Conservation (phyloP, 2,113 vertebrate species). For the Cisticola juncidis region DNA sequence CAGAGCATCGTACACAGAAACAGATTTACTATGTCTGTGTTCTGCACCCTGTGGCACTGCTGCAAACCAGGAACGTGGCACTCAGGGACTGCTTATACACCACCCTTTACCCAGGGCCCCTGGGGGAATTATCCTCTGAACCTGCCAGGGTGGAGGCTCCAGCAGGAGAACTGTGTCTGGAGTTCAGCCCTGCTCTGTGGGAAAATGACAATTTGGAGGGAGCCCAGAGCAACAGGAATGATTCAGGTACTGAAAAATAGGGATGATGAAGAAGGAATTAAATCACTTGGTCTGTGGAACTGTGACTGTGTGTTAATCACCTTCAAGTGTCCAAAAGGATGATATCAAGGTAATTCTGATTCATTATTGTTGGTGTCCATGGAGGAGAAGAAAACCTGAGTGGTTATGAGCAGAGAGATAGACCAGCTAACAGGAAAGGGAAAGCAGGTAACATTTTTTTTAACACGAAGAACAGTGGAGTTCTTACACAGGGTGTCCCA, state of each 20-base stretch:
- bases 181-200: neutral
- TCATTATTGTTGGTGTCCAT: neutral
- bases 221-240: neutral
- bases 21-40: neutral
- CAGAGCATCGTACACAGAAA: rapidly evolving
- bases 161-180: neutral
- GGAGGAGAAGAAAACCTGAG: neutral
- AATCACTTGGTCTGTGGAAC: neutral
- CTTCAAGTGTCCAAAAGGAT: neutral
- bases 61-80: neutral
- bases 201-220: neutral
- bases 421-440: neutral
- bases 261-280: neutral
- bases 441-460: neutral
- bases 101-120: neutral
- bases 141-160: neutral
- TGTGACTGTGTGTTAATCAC: neutral
- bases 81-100: neutral
- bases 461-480: neutral
- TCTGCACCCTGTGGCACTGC: neutral
- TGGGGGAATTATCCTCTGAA: neutral
- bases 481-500: neutral
- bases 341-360: neutral
- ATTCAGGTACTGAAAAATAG: neutral
- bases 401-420: neutral